phyloP scores from a whole-genome alignment of 2,113 vertebrate genomes.

The Erythrolamprus reginae region DNA sequence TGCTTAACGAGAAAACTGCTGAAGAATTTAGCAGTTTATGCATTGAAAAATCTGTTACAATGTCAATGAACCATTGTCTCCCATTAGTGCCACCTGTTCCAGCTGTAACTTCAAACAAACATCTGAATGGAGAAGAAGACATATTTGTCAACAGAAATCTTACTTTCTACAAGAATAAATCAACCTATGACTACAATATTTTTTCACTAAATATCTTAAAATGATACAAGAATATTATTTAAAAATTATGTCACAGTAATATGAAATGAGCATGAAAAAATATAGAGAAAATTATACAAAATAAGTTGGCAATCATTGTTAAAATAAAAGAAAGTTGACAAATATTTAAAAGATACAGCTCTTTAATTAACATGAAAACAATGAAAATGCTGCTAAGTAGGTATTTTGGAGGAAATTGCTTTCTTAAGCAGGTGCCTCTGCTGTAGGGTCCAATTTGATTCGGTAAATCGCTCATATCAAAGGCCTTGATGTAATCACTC shows the following conservation, averaged over 20 bases:
- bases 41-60: constrained; percentile 19
- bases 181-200: background rate
- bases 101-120: constrained; percentile 8
- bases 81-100: background rate
- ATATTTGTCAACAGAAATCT: constrained; percentile 13
- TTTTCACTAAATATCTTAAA: background rate
- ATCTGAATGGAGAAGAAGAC: background rate
- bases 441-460: background rate
- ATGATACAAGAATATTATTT: background rate
- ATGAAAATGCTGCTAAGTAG: background rate
- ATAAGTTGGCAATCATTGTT: background rate
- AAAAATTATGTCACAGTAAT: background rate
- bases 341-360: background rate
- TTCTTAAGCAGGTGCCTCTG: background rate
- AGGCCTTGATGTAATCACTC: background rate
- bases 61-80: background rate
- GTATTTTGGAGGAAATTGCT: background rate
- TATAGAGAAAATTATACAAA: too few relatives aligned
- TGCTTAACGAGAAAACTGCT: background rate
- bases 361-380: background rate
- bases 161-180: background rate
- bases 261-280: background rate
- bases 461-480: background rate
- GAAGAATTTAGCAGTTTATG: constrained; percentile 18
- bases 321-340: background rate